phyloP scores from a whole-genome alignment of 2,113 vertebrate species.

The Alces alces region DNA sequence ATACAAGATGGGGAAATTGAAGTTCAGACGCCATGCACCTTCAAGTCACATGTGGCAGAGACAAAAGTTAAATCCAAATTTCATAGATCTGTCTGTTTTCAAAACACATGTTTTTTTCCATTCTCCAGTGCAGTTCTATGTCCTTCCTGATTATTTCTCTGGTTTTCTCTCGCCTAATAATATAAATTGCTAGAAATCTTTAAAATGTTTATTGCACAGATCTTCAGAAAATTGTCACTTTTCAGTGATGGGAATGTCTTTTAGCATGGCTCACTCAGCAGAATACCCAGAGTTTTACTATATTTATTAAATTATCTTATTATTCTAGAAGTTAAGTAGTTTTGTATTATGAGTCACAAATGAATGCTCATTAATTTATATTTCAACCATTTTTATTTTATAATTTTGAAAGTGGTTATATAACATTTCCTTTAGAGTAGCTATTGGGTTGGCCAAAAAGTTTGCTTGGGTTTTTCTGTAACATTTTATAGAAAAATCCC shows the following conservation, averaged over 20 bases:
- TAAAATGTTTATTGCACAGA: not conserved
- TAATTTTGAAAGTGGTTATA: not conserved
- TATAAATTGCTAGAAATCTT: not conserved
- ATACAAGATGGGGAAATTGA: not conserved
- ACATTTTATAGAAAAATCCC: not conserved
- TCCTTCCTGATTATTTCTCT: not conserved
- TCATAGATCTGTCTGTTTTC: not conserved
- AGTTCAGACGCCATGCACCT: not conserved
- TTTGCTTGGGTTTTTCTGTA: not conserved
- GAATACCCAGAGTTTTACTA: not conserved
- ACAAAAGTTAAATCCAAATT: not conserved
- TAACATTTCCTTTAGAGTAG: not conserved
- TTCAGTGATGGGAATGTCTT: not conserved
- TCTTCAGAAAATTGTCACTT: not conserved
- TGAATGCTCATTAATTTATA: constrained; percentile 9
- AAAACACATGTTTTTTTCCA: not conserved
- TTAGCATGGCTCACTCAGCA: not conserved
- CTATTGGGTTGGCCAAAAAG: not conserved
- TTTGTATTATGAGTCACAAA: constrained; percentile 22
- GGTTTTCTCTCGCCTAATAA: not conserved
- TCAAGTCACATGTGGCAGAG: not conserved
- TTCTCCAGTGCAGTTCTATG: accelerated
- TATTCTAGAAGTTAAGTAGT: not conserved
- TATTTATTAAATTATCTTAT: constrained; percentile 3
- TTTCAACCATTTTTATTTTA: not conserved